These are phyloP conservation scores for Enteromius treurensis DNA, from an alignment of 2,797 vertebrate genomes.

Conservation along the genomic window DNA sequence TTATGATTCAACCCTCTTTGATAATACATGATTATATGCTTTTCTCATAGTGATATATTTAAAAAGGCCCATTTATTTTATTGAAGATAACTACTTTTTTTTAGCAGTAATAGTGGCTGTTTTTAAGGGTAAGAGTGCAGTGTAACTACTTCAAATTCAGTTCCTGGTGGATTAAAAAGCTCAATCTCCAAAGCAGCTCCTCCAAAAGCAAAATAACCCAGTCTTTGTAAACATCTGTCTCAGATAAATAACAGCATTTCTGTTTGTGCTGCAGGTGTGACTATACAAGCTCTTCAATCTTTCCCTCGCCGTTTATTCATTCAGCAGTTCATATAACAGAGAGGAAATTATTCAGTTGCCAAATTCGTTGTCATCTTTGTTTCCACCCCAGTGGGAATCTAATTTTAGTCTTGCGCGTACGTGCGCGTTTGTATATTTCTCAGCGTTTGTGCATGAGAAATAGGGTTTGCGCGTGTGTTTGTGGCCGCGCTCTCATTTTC, in stretches of 20 bases:
- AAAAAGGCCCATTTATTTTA: neutral
- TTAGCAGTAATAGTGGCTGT: neutral
- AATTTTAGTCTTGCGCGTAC: slow-evolving; percentile 18
- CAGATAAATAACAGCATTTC: slow-evolving; percentile 34
- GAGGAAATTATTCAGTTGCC: slow-evolving; percentile 50
- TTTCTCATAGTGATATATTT: neutral
- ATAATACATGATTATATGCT: neutral
- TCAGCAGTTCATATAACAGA: slow-evolving; percentile 45
- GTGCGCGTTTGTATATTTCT: neutral
- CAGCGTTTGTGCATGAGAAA: slow-evolving; percentile 28
- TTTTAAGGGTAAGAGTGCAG: neutral
- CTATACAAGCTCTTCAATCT: slow-evolving; percentile 46
- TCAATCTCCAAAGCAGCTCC: slow-evolving; percentile 12
- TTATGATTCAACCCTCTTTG: neutral
- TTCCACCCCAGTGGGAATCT: slow-evolving; percentile 46
- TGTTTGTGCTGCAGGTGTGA: slow-evolving; percentile 46
- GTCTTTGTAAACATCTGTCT: slow-evolving; percentile 34
- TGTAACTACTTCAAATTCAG: neutral
- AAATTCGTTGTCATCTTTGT: slow-evolving; percentile 43
- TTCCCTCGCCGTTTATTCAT: slow-evolving; percentile 34
- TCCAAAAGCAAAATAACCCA: slow-evolving; percentile 19
- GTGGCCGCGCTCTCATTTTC: neutral
- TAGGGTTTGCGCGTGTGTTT: neutral
- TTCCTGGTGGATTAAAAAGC: neutral
- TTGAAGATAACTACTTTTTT: neutral